Evolutionary conservation across 1,140 invertebrate species (phyloP).

Genomic region (Galendromus occidentalis): DNA sequence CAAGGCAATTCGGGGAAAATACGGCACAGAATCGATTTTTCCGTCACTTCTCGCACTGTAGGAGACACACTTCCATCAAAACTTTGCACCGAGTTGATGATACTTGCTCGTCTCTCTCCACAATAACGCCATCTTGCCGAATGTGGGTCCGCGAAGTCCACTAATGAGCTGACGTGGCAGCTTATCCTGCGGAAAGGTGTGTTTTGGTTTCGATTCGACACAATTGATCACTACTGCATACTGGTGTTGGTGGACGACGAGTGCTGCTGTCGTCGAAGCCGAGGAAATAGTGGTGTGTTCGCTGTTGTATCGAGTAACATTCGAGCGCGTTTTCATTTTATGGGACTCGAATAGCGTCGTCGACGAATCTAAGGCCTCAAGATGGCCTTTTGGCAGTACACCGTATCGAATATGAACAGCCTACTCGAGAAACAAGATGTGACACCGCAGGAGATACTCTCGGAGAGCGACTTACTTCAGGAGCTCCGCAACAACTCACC

Average conservation of each 20-base stretch:
- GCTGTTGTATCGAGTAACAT: neutral
- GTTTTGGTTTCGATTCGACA: constrained; percentile 3
- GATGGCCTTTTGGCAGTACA: constrained; percentile 7
- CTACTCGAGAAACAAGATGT: neutral
- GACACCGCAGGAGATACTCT: neutral
- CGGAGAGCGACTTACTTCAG: neutral
- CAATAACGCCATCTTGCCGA: no score
- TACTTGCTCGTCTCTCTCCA: no score
- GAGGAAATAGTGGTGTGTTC: no score
- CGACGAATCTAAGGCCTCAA: neutral
- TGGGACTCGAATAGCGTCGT: neutral
- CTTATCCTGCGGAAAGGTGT: neutral
- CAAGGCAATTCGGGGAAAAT: no score
- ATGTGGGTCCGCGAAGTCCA: no score
- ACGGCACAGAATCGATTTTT: no score
- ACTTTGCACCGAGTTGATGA: no score
- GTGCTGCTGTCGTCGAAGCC: no score
- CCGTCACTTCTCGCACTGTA: no score
- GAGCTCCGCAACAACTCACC: neutral
- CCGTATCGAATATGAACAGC: neutral
- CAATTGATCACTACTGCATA: neutral
- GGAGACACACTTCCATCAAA: no score
- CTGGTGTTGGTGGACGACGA: no score
- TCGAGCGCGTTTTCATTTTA: neutral
- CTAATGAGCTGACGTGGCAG: no score